phyloP scores from a whole-genome alignment of 1,140 invertebrate genomes.

The Plodia interpunctella region DNA sequence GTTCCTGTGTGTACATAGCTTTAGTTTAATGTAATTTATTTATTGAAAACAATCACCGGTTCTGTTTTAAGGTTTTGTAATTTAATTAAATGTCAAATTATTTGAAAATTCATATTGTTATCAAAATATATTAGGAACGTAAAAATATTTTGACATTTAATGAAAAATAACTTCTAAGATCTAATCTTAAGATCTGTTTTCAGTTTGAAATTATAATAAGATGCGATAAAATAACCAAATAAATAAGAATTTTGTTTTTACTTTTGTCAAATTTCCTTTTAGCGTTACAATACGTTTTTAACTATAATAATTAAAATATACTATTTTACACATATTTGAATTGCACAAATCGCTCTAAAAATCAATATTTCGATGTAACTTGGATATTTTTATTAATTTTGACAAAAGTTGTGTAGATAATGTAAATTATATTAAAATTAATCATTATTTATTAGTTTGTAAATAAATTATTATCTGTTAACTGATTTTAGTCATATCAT shows the following conservation, averaged over 20 bases:
- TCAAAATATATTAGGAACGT: too few species aligned
- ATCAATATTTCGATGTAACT: constrained; percentile 1
- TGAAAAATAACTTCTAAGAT: neutral
- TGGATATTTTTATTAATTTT: neutral
- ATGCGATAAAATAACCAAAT: constrained; percentile 10
- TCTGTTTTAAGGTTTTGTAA: neutral
- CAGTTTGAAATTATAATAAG: neutral
- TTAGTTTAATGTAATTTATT: constrained; percentile 10
- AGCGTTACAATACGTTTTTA: neutral
- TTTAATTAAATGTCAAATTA: neutral
- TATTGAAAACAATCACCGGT: neutral
- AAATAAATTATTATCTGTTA: constrained; percentile 12
- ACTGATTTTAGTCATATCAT: constrained; percentile 23
- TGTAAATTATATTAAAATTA: constrained; percentile 12
- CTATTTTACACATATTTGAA: too few species aligned
- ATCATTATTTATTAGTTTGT: constrained; percentile 9
- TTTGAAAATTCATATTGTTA: too few species aligned
- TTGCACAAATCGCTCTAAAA: too few species aligned
- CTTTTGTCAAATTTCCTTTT: neutral
- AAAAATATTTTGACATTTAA: neutral
- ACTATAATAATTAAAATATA: too few species aligned
- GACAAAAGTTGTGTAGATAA: constrained; percentile 8
- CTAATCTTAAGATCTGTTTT: neutral
- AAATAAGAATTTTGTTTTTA: neutral
- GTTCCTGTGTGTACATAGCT: constrained; percentile 22